Evolutionary conservation across 2,888 invertebrate genomes (phyloP).

Genomic region (Hyposoter dolosus): DNA sequence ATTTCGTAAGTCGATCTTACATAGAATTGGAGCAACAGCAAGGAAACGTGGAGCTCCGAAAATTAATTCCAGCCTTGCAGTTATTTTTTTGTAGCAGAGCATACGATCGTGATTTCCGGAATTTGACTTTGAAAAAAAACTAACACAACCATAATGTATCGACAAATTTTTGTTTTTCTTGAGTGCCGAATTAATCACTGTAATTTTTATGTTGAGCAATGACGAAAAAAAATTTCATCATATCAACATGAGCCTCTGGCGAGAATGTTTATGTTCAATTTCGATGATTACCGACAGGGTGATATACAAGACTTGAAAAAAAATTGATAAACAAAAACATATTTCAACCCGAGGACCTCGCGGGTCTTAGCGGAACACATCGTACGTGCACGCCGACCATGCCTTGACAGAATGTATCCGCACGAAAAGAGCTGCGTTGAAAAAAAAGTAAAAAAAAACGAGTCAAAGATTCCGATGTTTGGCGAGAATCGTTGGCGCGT

Average conservation of each 20-base stretch:
- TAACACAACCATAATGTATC: not conserved
- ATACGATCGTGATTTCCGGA: not conserved
- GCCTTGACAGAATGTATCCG: conserved; percentile 75
- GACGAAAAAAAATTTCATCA: conserved; percentile 31
- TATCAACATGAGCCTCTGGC: not conserved
- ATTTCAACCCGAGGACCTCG: conserved; percentile 48
- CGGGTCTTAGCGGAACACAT: conserved; percentile 66
- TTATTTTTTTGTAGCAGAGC: not conserved
- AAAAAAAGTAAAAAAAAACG: conserved; percentile 16
- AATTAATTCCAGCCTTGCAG: not conserved
- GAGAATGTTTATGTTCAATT: not conserved
- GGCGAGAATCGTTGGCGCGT: conserved; percentile 24
- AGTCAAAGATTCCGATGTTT: conserved; percentile 6
- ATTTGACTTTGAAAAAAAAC: not conserved
- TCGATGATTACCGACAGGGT: not conserved
- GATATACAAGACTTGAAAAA: not conserved
- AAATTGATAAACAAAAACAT: conserved; percentile 13
- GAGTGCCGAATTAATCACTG: conserved; percentile 10
- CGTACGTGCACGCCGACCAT: conserved; percentile 73
- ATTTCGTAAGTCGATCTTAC: not conserved
- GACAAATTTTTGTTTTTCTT: not conserved
- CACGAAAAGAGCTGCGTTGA: conserved; percentile 38
- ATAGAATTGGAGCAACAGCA: not conserved
- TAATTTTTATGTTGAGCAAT: conserved; percentile 35
- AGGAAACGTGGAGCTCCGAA: not conserved